Base-by-base conservation (phyloP, 1,140 invertebrate genomes). In the Drosophila punjabiensis region DNA sequence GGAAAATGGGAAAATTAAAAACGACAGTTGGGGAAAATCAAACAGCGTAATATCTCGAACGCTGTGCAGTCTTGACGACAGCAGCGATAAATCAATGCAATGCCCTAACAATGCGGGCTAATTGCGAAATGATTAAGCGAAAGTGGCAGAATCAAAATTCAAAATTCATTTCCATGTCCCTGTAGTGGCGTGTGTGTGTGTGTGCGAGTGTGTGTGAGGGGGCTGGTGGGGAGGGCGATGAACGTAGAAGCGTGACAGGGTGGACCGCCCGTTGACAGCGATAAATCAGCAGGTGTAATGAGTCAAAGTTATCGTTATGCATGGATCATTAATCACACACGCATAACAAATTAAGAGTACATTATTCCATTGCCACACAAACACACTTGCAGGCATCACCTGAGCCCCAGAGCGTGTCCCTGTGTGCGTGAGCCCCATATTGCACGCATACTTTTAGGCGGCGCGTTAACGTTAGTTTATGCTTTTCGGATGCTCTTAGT, bases 271-370 rank as follows among this genome's bases (percentile, higher is more conserved):
- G 85, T 87, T 88, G 85, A 88, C 81, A 88, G 78, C 81, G 55
- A 79, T 79, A 88, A 90, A 89, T 89, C 85, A 85, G 70, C 86
- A 82, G 66, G 69, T 85, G 74, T 85, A 80, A 85, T 90, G 86
- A 81, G 84, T 88, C 84, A 85, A 85, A 89, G 81, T 66, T 80
- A 89, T 75, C 66, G 77, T 76, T 73, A 56, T 79, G 61, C 81
- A 84, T 67, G 81, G 47, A 83, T 81, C 84, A 88, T 88, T 88
- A 88, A 89, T 88, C 84, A 89, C 78, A 73, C 67, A 79, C 67
- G 76, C 76, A 84, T 84, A 81, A 74, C 84, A 79, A 87, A 87
- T 87, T 89, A 87, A 87, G 81, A 87, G 81, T 88, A 87, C 83
- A 87, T 87, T 87, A 87, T 84, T 89, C 73, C 85, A 74, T 68